Evolutionary conservation across 2,113 vertebrate species (phyloP).

Genomic region (Halcyon senegalensis): DNA sequence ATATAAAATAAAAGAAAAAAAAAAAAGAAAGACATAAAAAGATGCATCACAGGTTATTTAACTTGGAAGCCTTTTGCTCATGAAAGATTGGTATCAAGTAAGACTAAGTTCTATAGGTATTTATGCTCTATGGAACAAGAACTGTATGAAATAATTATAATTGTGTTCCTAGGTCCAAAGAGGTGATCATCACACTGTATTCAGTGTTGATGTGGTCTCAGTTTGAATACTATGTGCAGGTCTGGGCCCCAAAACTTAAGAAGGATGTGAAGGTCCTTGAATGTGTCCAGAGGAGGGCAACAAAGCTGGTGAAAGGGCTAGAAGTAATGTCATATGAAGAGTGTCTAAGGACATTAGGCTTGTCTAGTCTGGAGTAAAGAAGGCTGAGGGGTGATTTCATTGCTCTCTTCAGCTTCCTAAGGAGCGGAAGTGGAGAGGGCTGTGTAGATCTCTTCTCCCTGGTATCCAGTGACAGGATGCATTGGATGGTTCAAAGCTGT

Average conservation of each 20-base stretch:
- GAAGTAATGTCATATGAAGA: neutral
- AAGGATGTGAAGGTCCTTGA: neutral
- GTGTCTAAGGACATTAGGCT: neutral
- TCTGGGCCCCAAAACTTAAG: neutral
- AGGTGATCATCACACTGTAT: neutral
- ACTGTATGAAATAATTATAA: neutral
- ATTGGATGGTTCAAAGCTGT: neutral
- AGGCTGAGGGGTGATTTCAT: neutral
- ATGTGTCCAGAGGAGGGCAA: neutral
- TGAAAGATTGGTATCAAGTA: neutral
- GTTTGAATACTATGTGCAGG: neutral
- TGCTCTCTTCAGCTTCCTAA: too few relatives aligned
- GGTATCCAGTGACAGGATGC: neutral
- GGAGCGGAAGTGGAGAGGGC: too few relatives aligned
- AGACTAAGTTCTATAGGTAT: neutral
- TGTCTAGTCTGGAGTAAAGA: neutral
- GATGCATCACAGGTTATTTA: neutral
- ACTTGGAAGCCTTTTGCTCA: neutral
- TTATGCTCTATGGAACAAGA: neutral
- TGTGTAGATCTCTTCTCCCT: too few relatives aligned
- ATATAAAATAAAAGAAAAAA: neutral
- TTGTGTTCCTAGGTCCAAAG: neutral
- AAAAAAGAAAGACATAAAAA: neutral
- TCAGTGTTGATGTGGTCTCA: neutral
- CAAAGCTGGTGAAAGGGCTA: neutral